Conservation (phyloP, 2,888 invertebrate genomes). For the Epicampocera succincta region DNA sequence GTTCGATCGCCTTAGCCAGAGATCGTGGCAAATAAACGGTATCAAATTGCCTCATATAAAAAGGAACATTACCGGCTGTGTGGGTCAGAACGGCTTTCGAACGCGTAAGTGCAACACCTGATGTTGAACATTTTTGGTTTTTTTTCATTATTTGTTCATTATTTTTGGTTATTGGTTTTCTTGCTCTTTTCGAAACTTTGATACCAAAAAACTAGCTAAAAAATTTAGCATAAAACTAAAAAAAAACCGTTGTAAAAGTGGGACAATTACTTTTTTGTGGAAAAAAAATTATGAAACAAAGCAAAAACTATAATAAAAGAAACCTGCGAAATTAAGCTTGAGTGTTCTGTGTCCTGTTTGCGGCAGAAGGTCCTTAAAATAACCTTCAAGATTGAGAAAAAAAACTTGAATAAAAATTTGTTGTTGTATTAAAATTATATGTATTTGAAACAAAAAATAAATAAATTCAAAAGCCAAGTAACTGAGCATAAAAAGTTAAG, state of each 20-base stretch:
- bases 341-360: slow-evolving; percentile 40
- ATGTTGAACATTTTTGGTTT: slow-evolving; percentile 73
- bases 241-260: slow-evolving; percentile 35
- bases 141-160: slow-evolving; percentile 67
- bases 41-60: slow-evolving; percentile 83
- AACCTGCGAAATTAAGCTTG: background rate
- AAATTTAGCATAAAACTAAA: slow-evolving; percentile 50
- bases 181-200: slow-evolving; percentile 16
- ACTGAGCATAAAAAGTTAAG: too few species aligned
- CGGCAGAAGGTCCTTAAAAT: slow-evolving; percentile 66
- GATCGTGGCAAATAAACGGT: slow-evolving; percentile 78
- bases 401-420: background rate
- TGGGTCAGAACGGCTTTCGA: slow-evolving; percentile 98
- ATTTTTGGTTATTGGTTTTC: slow-evolving; percentile 67
- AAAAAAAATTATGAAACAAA: slow-evolving; percentile 8
- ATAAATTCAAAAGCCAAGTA: slow-evolving; percentile 11
- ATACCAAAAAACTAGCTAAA: slow-evolving; percentile 45
- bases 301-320: slow-evolving; percentile 30
- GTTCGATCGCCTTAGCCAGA: slow-evolving; percentile 65
- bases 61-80: slow-evolving; percentile 85
- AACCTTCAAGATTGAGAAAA: slow-evolving; percentile 52
- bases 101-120: slow-evolving; percentile 90
- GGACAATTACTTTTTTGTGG: slow-evolving; percentile 17
- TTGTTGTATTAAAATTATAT: background rate
- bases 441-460: slow-evolving; percentile 3